Evolutionary conservation across 2,113 vertebrate genomes (phyloP).

Genomic region (Cyprinus carpio): DNA sequence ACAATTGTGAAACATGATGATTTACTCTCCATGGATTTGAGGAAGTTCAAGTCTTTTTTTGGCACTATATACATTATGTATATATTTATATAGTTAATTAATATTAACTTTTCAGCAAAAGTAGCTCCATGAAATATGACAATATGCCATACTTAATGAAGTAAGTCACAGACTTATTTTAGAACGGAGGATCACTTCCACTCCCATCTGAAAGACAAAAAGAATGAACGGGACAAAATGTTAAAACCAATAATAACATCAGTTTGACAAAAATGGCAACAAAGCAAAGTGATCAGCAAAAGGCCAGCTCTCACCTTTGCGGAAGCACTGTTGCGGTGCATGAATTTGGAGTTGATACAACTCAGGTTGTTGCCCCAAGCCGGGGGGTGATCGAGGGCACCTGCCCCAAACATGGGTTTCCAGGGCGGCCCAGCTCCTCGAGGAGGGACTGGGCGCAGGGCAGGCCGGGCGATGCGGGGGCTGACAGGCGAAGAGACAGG

Average conservation of each 20-base stretch:
- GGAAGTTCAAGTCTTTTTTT: slow-evolving; percentile 77
- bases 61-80: slow-evolving; percentile 84
- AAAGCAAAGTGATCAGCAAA: background rate
- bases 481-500: slow-evolving; percentile 66
- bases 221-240: slow-evolving; percentile 30
- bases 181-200: slow-evolving; percentile 88
- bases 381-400: slow-evolving; percentile 94
- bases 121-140: slow-evolving; percentile 88
- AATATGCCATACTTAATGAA: slow-evolving; percentile 94
- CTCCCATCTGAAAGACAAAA: slow-evolving; percentile 82
- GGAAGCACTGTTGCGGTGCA: slow-evolving; percentile 88
- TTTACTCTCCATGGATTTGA: slow-evolving; percentile 76
- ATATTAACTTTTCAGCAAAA: slow-evolving; percentile 81
- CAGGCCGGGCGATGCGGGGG: slow-evolving; percentile 80
- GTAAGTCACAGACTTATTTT: slow-evolving; percentile 95
- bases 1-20: slow-evolving; percentile 74
- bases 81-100: slow-evolving; percentile 82
- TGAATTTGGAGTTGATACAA: slow-evolving; percentile 98
- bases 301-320: slow-evolving; percentile 77
- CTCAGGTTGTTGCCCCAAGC: slow-evolving; percentile 93
- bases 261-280: background rate
- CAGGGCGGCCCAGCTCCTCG: slow-evolving; percentile 92
- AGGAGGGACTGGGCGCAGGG: slow-evolving; percentile 91
- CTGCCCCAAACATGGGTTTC: slow-evolving; percentile 96
- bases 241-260: slow-evolving; percentile 51